Conservation (phyloP, 2,888 invertebrate species). For the Shargacucullia verbasci region DNA sequence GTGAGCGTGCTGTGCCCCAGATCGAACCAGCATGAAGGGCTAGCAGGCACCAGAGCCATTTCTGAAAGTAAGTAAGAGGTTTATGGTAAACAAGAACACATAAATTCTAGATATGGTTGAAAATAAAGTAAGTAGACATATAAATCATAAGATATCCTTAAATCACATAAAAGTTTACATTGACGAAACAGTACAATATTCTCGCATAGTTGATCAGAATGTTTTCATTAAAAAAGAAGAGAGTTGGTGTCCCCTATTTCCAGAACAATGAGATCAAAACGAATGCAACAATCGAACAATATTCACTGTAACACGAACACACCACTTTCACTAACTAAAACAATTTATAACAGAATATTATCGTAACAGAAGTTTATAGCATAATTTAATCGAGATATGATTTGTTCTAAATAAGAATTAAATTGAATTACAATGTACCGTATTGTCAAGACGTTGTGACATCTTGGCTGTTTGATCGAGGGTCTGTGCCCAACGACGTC, state of each 20-base stretch:
- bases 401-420: conserved; percentile 23
- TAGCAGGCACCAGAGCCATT: conserved; percentile 76
- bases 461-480: conserved; percentile 78
- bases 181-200: too few relatives aligned
- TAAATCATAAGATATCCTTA: too few relatives aligned
- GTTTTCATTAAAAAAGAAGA: conserved; percentile 4
- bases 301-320: conserved; percentile 42
- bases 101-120: too few relatives aligned
- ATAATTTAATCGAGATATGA: not conserved
- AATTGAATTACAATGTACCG: conserved; percentile 66
- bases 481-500: conserved; percentile 67
- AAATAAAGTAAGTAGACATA: too few relatives aligned
- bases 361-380: too few relatives aligned
- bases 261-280: conserved; percentile 13
- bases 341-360: not conserved
- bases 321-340: conserved; percentile 49
- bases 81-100: too few relatives aligned
- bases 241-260: not conserved
- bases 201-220: too few relatives aligned
- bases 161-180: too few relatives aligned
- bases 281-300: conserved; percentile 10
- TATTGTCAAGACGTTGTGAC: conserved; percentile 77
- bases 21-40: conserved; percentile 67
- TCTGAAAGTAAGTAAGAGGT: conserved; percentile 63
- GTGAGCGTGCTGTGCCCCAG: conserved; percentile 66